Conservation (phyloP, 2,888 invertebrate species). For the Hetaerina titia region DNA sequence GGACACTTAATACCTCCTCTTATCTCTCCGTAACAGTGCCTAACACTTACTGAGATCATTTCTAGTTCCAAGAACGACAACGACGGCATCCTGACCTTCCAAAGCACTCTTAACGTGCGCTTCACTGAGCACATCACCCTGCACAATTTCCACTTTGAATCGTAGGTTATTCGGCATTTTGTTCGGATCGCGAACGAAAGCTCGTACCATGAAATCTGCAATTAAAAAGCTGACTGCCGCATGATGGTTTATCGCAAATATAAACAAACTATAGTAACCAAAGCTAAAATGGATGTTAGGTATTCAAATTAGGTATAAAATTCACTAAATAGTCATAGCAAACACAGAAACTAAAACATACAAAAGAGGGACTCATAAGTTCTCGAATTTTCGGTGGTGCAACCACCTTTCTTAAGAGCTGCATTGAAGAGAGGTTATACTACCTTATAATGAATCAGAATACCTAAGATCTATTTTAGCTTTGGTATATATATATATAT, state of each 20-base stretch:
- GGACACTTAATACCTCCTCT: background rate
- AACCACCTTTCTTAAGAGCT: too few species aligned
- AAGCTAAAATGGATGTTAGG: too few species aligned
- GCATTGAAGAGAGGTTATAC: slow-evolving; percentile 87
- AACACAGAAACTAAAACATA: too few species aligned
- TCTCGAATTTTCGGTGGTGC: too few species aligned
- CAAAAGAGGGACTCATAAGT: too few species aligned
- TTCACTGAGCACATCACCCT: slow-evolving; percentile 87
- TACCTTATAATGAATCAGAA: background rate
- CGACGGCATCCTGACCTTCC: slow-evolving; percentile 85
- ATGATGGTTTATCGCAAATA: too few species aligned
- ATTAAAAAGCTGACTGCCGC: background rate
- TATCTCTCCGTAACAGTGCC: background rate
- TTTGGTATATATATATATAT: too few species aligned
- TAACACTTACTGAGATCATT: slow-evolving; percentile 81
- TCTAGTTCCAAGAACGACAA: slow-evolving; percentile 88
- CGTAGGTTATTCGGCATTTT: slow-evolving; percentile 85
- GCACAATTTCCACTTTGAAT: slow-evolving; percentile 84
- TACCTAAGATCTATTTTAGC: too few species aligned
- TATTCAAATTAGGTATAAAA: too few species aligned
- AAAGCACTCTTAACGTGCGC: slow-evolving; percentile 86
- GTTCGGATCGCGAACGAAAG: slow-evolving; percentile 86
- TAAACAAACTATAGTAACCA: too few species aligned
- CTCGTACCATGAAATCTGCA: slow-evolving; percentile 84
- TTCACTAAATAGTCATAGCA: too few species aligned